Conservation (phyloP, 1,140 invertebrate genomes). For the Euschistus heros region DNA sequence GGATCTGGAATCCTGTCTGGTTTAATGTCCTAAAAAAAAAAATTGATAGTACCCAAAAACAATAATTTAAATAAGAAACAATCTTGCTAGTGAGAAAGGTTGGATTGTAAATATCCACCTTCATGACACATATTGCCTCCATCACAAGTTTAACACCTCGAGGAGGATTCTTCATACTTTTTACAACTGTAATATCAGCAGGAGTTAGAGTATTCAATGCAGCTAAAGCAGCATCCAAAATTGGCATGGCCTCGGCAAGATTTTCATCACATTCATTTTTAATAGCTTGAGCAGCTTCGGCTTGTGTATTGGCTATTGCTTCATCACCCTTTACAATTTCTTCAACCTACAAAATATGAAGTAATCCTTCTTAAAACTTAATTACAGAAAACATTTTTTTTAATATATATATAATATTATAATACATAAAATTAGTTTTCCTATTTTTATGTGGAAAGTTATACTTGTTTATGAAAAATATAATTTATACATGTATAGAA, state of each 20-base stretch:
- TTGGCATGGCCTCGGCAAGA: constrained; percentile 85
- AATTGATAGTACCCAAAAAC: too few species aligned
- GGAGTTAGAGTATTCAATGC: constrained; percentile 86
- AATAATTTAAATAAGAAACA: too few species aligned
- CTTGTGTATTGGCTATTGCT: constrained; percentile 58
- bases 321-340: constrained; percentile 54
- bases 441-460: background rate
- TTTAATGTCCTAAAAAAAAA: constrained; percentile 54
- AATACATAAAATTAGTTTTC: background rate
- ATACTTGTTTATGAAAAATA: background rate
- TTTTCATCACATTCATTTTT: constrained; percentile 93
- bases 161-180: constrained; percentile 96
- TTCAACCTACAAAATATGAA: constrained; percentile 30
- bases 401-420: background rate
- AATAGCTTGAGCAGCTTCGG: constrained; percentile 70
- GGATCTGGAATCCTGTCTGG: constrained; percentile 72
- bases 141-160: constrained; percentile 86
- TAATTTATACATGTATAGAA: background rate
- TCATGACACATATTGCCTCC: constrained; percentile 91
- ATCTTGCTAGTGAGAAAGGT: too few species aligned
- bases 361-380: background rate
- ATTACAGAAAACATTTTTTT: too few species aligned
- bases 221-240: constrained; percentile 75
- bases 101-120: constrained; percentile 42
- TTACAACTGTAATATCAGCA: constrained; percentile 86